A percentile compares a stretch with the other conserved stretches of the same genome.
Evolutionary conservation across 2,113 vertebrate species (phyloP).

Genomic region (Chloebia gouldiae): DNA sequence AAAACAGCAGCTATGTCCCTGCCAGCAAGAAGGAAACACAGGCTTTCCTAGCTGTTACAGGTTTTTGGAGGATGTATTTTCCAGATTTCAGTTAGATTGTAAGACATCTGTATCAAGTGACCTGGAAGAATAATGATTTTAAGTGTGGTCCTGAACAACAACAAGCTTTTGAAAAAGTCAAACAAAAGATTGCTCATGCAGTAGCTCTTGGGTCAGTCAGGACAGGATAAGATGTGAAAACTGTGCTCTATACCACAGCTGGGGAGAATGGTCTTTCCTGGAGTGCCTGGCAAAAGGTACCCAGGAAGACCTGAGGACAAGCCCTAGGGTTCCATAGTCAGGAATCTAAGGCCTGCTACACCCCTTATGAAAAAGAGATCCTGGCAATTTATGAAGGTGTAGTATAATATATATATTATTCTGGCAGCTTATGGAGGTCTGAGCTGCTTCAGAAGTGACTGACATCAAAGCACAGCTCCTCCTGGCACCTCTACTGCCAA

Average conservation of each 20-base stretch:
- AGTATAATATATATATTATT: too few relatives aligned
- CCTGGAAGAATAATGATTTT: background rate
- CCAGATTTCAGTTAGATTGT: background rate
- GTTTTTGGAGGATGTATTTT: background rate
- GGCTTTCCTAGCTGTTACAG: background rate
- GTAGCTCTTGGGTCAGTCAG: background rate
- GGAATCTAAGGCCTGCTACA: background rate
- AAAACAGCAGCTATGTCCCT: background rate
- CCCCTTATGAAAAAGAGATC: background rate
- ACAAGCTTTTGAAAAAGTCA: background rate
- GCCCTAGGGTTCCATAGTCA: background rate
- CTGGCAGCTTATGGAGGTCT: background rate
- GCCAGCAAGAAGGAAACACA: background rate
- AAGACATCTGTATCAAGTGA: background rate
- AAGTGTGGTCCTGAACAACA: background rate
- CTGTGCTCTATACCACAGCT: background rate
- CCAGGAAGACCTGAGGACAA: rapidly evolving
- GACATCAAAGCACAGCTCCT: background rate
- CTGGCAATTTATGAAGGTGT: background rate
- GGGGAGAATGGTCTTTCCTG: background rate
- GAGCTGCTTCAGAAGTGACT: background rate
- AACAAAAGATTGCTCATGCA: background rate
- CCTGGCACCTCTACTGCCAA: background rate
- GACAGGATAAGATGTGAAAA: background rate
- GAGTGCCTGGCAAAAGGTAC: background rate